Evolutionary conservation across 2,797 vertebrate species (phyloP), one percentile per base, ranked within the genome.

Genomic region (Gymnodraco acuticeps): DNA sequence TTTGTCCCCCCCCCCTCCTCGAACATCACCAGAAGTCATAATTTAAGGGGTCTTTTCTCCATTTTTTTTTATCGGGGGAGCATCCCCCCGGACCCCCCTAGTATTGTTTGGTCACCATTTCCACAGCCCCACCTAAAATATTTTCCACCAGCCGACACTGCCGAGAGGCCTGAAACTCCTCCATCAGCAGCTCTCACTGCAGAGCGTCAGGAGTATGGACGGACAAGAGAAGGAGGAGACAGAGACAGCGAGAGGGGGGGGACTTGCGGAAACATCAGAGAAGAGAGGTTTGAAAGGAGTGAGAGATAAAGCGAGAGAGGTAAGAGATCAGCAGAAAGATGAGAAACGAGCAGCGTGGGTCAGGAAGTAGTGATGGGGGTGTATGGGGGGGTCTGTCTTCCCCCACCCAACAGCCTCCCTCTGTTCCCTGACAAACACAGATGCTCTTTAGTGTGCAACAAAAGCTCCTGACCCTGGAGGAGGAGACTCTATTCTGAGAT

Each of bases 131-230:
- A 23, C 23, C 23, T 23, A 23, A 23, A 23, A 23, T 23, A 23
- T 23, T 23, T 23, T 23, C 23, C 23, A 23, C 23, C 23, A 23
- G 23, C 23, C 23, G 23, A 23, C 23, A 23, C 23, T 23, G 23
- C 87, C 69, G 38, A 70, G 90, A 85, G 90, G 81, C 58, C 77
- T 43, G 72, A 89, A 92, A 89, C 65, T 63, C 79, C 77, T 86
- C 62, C 5, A 82, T 94, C 92, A 94, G 92, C 92, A 92, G 78
- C 75, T 88, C 81, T 71, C 56, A 42, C 79, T 83, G 87, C 84
- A 42, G 87, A 75, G 74, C 80, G 84, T 89, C 45, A 31, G 47
- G 78, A 78, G 69, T 78, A 53, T 0, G 42, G 75, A 66, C 16
- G 6, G 76, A 70, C 50, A 33, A 54, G 64, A 68, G 71, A 38